Conservation (phyloP, 2,113 vertebrate genomes). For the Mus pahari region DNA sequence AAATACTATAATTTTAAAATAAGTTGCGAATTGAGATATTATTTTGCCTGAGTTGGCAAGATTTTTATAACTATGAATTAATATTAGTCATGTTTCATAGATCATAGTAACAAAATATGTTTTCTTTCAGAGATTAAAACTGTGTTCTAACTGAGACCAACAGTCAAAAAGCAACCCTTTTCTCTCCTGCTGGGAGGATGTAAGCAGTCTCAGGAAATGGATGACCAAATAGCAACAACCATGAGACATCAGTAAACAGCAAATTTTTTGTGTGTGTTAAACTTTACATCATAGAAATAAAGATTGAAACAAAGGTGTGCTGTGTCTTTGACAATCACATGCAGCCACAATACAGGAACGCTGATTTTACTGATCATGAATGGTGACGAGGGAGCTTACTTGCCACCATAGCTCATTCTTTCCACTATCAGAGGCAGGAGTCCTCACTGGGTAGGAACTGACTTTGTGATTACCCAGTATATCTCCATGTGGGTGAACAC, state of each 20-base stretch:
- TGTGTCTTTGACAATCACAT: neutral
- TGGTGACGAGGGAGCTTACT: neutral
- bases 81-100: neutral
- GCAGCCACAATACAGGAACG: neutral
- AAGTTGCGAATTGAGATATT: neutral
- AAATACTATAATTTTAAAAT: slow-evolving; percentile 13
- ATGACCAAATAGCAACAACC: neutral
- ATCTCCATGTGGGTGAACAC: neutral
- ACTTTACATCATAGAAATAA: neutral
- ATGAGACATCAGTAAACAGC: neutral
- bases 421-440: neutral
- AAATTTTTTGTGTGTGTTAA: neutral
- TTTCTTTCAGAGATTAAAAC: neutral
- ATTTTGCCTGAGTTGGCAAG: neutral
- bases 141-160: neutral
- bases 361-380: neutral
- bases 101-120: slow-evolving; percentile 15
- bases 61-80: neutral
- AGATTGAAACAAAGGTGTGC: neutral
- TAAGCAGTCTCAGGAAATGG: neutral
- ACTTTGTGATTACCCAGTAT: neutral
- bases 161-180: neutral
- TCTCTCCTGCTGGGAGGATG: neutral
- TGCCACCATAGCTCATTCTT: neutral
- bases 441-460: neutral